These are phyloP conservation scores for Molossus alvarezi DNA, from an alignment of 2,797 vertebrate species.

Conservation along the genomic window DNA sequence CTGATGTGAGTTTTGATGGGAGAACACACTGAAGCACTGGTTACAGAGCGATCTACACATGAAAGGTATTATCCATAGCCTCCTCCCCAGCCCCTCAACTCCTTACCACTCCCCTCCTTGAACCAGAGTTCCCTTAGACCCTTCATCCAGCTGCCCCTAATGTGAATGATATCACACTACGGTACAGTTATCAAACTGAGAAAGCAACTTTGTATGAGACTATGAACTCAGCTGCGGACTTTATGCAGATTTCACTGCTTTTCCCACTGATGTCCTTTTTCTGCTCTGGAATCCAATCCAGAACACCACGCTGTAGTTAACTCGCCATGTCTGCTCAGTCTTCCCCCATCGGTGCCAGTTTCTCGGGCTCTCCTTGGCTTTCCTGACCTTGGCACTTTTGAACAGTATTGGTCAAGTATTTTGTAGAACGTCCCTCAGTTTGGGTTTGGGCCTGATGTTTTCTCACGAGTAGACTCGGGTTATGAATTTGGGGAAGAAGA, in stretches of 20 bases:
- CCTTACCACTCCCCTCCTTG: neutral
- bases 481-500: neutral
- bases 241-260: neutral
- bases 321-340: neutral
- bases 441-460: neutral
- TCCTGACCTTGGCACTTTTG: neutral
- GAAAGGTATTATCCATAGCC: neutral
- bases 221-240: neutral
- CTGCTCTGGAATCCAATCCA: neutral
- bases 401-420: neutral
- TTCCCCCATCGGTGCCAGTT: neutral
- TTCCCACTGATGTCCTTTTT: neutral
- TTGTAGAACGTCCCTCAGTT: neutral
- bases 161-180: neutral
- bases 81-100: neutral
- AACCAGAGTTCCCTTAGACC: neutral
- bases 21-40: neutral
- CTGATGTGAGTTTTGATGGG: neutral
- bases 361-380: conserved; percentile 4
- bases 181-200: neutral
- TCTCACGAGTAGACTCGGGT: neutral
- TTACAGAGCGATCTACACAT: neutral
- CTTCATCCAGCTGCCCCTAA: neutral
- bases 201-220: neutral
- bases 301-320: neutral